These are phyloP conservation scores for Narcine bancroftii DNA, from an alignment of 2,113 vertebrate genomes.

Conservation along the genomic window DNA sequence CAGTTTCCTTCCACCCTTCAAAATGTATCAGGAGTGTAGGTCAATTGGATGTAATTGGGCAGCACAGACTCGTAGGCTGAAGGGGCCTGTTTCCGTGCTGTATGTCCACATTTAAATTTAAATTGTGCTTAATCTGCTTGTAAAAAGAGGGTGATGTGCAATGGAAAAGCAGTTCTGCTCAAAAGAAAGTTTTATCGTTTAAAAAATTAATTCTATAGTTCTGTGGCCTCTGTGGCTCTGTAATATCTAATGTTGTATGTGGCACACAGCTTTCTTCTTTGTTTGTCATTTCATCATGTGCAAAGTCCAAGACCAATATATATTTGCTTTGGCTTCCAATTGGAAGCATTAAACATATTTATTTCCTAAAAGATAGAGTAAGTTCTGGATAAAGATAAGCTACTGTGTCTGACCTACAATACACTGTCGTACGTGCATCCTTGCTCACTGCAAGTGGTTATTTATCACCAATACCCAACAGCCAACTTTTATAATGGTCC, in stretches of 20 bases:
- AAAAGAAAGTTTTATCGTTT: not conserved
- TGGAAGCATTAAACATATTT: constrained; percentile 34
- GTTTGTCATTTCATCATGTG: constrained; percentile 31
- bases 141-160: not conserved
- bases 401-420: constrained; percentile 34
- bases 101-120: too few species aligned
- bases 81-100: too few species aligned
- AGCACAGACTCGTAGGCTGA: too few species aligned
- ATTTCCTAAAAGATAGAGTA: constrained; percentile 30
- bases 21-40: too few species aligned
- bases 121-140: not conserved
- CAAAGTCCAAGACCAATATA: constrained; percentile 37
- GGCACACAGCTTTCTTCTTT: not conserved
- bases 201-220: not conserved
- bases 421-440: constrained; percentile 30
- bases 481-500: constrained; percentile 15
- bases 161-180: not conserved
- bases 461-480: constrained; percentile 28
- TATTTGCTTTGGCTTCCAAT: constrained; percentile 33
- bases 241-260: not conserved
- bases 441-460: constrained; percentile 13
- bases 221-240: not conserved
- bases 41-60: too few species aligned
- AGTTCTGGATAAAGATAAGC: constrained; percentile 27
- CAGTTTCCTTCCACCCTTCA: too few species aligned